Percentiles rank a stretch among this genome's conserved stretches.
Conservation (phyloP, 2,888 invertebrate species). For the Camptogramma bilineatum region DNA sequence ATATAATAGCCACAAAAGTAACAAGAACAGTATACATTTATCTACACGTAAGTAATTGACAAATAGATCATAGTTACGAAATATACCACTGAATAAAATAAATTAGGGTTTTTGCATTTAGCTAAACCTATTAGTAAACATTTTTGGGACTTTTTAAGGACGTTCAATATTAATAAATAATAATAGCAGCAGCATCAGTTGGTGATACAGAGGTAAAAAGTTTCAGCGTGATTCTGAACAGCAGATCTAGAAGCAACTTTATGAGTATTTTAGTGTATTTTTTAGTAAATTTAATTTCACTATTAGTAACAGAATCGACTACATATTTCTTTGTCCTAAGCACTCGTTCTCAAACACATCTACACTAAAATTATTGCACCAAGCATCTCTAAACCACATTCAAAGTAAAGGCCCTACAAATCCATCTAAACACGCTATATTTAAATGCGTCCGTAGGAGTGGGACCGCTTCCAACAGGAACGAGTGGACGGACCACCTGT, state of each 20-base stretch:
- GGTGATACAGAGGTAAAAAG: no score
- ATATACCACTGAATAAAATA: no score
- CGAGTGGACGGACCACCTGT: conserved; percentile 66
- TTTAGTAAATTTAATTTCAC: no score
- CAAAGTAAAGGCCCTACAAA: conserved; percentile 27
- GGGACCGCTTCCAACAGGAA: conserved; percentile 28
- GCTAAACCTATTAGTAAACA: no score
- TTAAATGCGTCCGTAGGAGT: conserved; percentile 26
- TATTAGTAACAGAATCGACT: no score
- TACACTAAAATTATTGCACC: conserved; percentile 6
- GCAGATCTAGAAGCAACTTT: no score
- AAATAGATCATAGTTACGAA: not conserved
- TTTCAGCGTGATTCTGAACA: no score
- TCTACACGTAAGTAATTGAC: not conserved
- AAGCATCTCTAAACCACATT: conserved; percentile 18
- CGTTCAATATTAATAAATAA: no score
- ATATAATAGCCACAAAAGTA: not conserved
- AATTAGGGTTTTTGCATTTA: no score
- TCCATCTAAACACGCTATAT: conserved; percentile 29
- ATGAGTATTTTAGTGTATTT: no score
- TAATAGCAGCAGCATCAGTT: not conserved
- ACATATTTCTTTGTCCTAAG: no score
- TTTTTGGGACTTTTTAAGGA: no score
- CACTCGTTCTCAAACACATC: not conserved
- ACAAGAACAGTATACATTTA: conserved; percentile 1